Evolutionary conservation across 2,888 invertebrate species (phyloP).

Genomic region (Harpalus rufipes): DNA sequence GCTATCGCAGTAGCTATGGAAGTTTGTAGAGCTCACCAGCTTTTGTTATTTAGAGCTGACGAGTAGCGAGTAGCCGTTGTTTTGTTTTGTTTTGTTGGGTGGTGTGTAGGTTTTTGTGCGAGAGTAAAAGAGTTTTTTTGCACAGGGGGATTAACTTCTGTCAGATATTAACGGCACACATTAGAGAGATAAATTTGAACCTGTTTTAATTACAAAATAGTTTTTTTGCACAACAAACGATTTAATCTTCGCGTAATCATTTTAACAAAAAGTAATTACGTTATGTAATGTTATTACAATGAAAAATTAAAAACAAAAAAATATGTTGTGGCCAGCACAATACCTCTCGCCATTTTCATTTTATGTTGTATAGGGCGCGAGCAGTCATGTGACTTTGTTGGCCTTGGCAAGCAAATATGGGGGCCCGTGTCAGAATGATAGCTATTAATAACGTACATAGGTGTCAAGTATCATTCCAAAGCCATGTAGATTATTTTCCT

Average conservation of each 20-base stretch:
- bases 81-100: slow-evolving; percentile 4
- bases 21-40: slow-evolving; percentile 18
- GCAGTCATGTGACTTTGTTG: too few species aligned
- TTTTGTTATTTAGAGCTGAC: slow-evolving; percentile 40
- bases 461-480: too few species aligned
- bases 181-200: slow-evolving; percentile 5
- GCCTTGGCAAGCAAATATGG: too few species aligned
- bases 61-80: slow-evolving; percentile 4
- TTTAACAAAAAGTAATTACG: background rate
- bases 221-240: background rate
- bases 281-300: background rate
- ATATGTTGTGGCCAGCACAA: too few species aligned
- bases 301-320: too few species aligned
- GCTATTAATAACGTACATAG: too few species aligned
- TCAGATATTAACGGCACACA: slow-evolving; percentile 36
- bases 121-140: background rate
- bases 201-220: slow-evolving; percentile 25
- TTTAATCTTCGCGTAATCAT: background rate
- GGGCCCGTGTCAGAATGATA: too few species aligned
- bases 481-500: too few species aligned
- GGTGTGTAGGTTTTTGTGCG: slow-evolving; percentile 12
- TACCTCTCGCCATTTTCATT: too few species aligned
- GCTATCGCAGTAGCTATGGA: background rate
- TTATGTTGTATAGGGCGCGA: too few species aligned
- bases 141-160: slow-evolving; percentile 1